A percentile compares a stretch with the other conserved stretches of the same genome.
Conservation (phyloP, 2,113 vertebrate genomes). For the Psettodes erumei region DNA sequence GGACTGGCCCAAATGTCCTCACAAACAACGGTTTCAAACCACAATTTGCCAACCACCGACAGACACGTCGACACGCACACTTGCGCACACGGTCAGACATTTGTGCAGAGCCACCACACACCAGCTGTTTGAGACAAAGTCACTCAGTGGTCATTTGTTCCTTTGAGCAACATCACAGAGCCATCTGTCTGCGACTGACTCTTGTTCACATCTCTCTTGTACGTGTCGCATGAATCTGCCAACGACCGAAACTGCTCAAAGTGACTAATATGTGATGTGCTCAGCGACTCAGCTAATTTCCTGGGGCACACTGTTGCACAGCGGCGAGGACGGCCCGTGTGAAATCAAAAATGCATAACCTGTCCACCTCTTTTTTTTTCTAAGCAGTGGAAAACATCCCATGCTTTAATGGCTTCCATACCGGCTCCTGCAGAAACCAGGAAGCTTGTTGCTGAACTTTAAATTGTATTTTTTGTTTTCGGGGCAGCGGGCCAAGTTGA, state of each 20-base stretch:
- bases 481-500: too few species aligned
- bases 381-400: slow-evolving; percentile 25
- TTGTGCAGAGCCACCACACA: slow-evolving; percentile 36
- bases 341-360: slow-evolving; percentile 22
- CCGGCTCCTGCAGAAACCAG: too few species aligned
- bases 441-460: slow-evolving; percentile 35
- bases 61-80: slow-evolving; percentile 22
- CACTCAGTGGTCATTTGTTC: slow-evolving; percentile 66
- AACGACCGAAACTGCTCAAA: slow-evolving; percentile 11
- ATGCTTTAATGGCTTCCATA: slow-evolving; percentile 12
- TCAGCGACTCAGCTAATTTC: slow-evolving; percentile 11
- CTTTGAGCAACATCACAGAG: slow-evolving; percentile 52
- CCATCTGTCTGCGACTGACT: slow-evolving; percentile 62
- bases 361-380: slow-evolving; percentile 20
- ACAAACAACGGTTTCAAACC: too few species aligned
- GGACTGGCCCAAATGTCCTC: too few species aligned
- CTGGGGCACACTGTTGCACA: neutral
- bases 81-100: slow-evolving; percentile 8
- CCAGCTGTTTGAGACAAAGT: slow-evolving; percentile 70
- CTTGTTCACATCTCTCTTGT: slow-evolving; percentile 30
- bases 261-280: neutral
- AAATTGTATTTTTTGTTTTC: too few species aligned
- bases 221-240: slow-evolving; percentile 14
- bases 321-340: slow-evolving; percentile 4
- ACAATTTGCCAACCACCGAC: too few species aligned